phyloP scores from a whole-genome alignment of 2,113 vertebrate species.

The Irena cyanogastra region DNA sequence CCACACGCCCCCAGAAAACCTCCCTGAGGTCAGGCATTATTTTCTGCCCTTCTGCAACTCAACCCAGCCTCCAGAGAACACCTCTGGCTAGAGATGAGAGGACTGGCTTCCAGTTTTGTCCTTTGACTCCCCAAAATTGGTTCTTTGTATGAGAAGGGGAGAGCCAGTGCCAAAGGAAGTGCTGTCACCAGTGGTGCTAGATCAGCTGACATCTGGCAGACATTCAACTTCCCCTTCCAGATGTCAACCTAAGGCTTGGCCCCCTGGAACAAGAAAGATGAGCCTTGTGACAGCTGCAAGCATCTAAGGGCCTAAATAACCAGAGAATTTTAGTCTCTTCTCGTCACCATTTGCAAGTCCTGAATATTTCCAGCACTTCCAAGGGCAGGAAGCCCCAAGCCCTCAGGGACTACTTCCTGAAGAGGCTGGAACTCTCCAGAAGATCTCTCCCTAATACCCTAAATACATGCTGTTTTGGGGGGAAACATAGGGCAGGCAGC shows the following conservation, averaged over 20 bases:
- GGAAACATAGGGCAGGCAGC: neutral
- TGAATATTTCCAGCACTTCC: neutral
- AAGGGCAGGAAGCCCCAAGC: neutral
- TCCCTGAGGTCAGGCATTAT: neutral
- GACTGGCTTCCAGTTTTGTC: neutral
- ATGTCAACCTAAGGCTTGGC: neutral
- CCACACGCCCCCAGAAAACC: neutral
- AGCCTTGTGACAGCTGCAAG: neutral
- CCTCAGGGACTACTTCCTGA: neutral
- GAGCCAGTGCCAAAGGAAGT: neutral
- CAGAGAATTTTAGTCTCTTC: neutral
- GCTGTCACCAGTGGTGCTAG: neutral
- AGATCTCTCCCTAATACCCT: neutral
- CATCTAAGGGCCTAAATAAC: neutral
- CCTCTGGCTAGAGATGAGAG: neutral
- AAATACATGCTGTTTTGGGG: accelerated
- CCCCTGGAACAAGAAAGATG: neutral
- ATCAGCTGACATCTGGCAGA: neutral
- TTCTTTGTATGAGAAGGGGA: neutral
- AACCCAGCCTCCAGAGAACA: neutral
- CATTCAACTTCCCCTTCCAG: neutral
- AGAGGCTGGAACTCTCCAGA: neutral
- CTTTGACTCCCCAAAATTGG: neutral
- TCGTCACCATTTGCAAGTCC: neutral
- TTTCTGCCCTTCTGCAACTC: neutral